These are phyloP conservation scores for Sus scrofa DNA, from an alignment of 2,113 vertebrate genomes.

Conservation along the genomic window DNA sequence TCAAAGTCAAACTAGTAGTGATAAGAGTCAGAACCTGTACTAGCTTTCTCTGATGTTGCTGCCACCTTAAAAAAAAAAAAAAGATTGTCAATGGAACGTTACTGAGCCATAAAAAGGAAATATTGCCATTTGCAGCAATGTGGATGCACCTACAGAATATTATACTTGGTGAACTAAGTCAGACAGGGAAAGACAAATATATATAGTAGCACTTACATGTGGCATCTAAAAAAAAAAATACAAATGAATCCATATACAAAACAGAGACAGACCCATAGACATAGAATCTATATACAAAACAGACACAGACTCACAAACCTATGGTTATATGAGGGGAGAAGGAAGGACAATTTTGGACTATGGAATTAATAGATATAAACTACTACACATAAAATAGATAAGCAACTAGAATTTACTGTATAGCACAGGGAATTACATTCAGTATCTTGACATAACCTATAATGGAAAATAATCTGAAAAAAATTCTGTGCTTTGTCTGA, in stretches of 20 bases:
- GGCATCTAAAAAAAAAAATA: not conserved
- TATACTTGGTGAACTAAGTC: not conserved
- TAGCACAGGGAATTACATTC: not conserved
- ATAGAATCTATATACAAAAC: not conserved
- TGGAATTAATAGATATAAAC: not conserved
- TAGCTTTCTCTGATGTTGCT: not conserved
- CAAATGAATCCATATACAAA: not conserved
- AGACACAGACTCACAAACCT: too few relatives aligned
- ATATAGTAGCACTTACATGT: not conserved
- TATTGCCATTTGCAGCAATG: not conserved
- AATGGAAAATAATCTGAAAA: not conserved
- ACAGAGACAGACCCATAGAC: not conserved
- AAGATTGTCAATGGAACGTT: not conserved
- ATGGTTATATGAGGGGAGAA: not conserved
- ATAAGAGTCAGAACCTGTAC: not conserved
- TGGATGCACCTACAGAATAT: not conserved
- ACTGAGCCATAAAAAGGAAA: not conserved
- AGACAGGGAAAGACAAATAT: not conserved
- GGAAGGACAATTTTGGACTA: not conserved
- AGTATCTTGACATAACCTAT: not conserved
- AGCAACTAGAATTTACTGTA: not conserved
- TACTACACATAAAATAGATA: not conserved
- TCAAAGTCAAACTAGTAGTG: not conserved
- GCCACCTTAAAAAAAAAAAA: not conserved
- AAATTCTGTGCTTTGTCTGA: not conserved